phyloP scores from a whole-genome alignment of 2,797 vertebrate genomes.

The Ispidina lecontei region DNA sequence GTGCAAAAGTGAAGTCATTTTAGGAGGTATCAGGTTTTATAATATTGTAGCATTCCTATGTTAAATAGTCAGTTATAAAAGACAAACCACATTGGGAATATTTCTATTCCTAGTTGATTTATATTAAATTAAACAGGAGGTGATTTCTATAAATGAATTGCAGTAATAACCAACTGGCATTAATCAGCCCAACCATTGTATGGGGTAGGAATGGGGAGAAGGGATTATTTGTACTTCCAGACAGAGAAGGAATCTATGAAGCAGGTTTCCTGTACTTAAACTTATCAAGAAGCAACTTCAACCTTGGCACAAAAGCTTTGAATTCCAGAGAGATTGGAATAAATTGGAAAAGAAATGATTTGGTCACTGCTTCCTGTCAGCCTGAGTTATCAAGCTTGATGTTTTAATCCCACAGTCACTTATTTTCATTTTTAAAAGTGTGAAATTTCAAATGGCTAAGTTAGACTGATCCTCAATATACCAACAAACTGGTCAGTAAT shows the following conservation, averaged over 20 bases:
- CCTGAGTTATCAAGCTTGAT: neutral
- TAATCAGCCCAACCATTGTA: neutral
- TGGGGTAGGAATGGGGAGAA: neutral
- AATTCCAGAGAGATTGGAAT: neutral
- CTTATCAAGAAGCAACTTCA: neutral
- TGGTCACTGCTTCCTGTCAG: neutral
- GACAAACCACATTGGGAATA: neutral
- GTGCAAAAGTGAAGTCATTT: neutral
- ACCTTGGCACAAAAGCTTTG: neutral
- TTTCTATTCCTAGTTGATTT: neutral
- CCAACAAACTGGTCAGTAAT: neutral
- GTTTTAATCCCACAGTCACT: neutral
- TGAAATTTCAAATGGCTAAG: neutral
- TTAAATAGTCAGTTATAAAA: neutral
- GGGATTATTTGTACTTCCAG: neutral
- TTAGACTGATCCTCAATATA: neutral
- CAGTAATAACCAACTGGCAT: neutral
- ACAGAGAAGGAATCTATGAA: neutral
- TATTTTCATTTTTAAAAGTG: neutral
- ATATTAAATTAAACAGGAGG: neutral
- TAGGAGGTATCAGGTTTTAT: neutral
- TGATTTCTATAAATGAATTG: neutral
- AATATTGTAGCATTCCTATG: neutral
- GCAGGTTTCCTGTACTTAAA: neutral
- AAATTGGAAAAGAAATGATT: neutral